Evolutionary conservation across 2,797 vertebrate genomes (phyloP).

Genomic region (Tinamus major): DNA sequence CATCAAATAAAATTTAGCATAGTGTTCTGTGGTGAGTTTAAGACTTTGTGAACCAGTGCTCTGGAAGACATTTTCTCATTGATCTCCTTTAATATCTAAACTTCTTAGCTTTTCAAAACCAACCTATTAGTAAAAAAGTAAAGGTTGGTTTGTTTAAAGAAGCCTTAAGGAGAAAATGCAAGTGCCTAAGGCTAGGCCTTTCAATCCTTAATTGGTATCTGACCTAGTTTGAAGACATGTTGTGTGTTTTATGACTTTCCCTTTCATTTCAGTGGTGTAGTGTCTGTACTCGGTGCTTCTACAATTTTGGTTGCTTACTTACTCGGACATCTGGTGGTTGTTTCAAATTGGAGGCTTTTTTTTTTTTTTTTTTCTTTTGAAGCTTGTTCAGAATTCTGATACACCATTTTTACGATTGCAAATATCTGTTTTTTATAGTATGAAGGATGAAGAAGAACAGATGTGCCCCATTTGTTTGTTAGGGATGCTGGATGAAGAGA

Average conservation of each 20-base stretch:
- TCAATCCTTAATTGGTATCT: conserved; percentile 8
- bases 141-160: neutral
- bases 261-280: conserved; percentile 27
- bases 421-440: conserved; percentile 72
- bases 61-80: too few species aligned
- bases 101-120: neutral
- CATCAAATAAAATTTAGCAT: neutral
- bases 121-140: neutral
- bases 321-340: neutral
- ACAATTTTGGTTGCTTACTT: conserved; percentile 6
- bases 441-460: conserved; percentile 93
- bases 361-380: neutral
- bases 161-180: neutral
- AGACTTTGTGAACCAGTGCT: neutral
- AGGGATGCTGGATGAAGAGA: conserved; percentile 93
- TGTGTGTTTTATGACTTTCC: neutral
- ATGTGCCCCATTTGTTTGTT: conserved; percentile 92
- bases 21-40: neutral
- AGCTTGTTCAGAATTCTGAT: neutral
- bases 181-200: neutral
- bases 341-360: neutral
- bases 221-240: conserved; percentile 33
- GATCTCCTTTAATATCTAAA: neutral
- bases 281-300: conserved; percentile 7
- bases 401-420: neutral